Base-by-base conservation (phyloP, 2,888 invertebrate species). In the Onthophagus sagittarius region DNA sequence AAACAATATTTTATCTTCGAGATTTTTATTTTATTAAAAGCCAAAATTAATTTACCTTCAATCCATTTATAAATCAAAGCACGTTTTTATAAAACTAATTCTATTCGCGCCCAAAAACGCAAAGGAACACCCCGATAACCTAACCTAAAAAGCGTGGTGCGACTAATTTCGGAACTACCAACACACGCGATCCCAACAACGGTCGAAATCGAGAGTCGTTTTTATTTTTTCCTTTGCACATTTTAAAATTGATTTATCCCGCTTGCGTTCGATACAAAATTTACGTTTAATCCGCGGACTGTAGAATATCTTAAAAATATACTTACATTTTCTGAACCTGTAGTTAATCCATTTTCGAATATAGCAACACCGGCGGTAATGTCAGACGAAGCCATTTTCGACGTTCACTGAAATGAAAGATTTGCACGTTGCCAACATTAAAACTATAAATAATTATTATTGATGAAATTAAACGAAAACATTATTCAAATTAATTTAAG, bases 321-420 rank as follows among this genome's bases (percentile, higher is more conserved):
- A 78, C 77, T 79, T 75, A 79, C 79, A 13, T 76, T 74, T 64
- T 76, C 74, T 77, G 76, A 75, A 14, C 74, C 77, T 72, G 73
- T 75, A 76, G 73, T 75, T 74, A 78, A 75, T 63, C 78, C 77
- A 74, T 79, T 79, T 78, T 78, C 79, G 62, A 72, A 77, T 71
- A 78, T 76, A 72, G 74, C 74, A 39, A 76, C 62, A 71, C 75
- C 76, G 75, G 77, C 77, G 39, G 39, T 53, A 76, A 76, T 75
- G 75, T 77, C 76, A 76, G 76, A 77, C 63, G 78, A 77, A 77
- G 79, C 79, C 79, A 79, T 79, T 77, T 71, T 76, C 15, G 15
- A 72, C 15, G 70, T 63, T 71, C 62, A 71, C 33, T 62, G 62
- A n/a, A 64, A 72, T 64, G 72, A 72, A 39, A 72, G 62, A 5